Percentiles rank a stretch among this genome's conserved stretches.
phyloP scores from a whole-genome alignment of 2,888 invertebrate genomes.

The Athalia cordata region DNA sequence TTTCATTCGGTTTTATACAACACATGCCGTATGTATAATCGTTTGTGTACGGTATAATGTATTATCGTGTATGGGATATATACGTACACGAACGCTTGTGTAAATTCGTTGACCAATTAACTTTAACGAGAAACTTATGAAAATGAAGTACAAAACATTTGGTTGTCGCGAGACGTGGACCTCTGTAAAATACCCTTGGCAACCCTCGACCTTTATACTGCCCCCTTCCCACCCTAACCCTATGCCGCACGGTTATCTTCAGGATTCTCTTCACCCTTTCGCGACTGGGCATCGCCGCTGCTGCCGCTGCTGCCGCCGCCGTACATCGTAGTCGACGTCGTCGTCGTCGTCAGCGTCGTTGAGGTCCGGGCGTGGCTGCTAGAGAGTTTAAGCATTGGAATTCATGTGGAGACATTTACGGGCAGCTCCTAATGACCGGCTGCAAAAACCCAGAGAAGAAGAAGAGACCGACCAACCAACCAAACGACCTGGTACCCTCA shows the following conservation, averaged over 20 bases:
- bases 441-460: conserved; percentile 64
- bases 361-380: conserved; percentile 45
- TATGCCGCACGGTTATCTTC: neutral
- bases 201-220: conserved; percentile 16
- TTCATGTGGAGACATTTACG: conserved; percentile 73
- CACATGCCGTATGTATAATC: neutral
- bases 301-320: conserved; percentile 48
- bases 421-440: conserved; percentile 71
- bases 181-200: neutral
- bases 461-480: conserved; percentile 14
- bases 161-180: conserved; percentile 42
- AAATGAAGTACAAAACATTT: conserved; percentile 64
- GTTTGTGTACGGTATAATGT: neutral
- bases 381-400: conserved; percentile 67
- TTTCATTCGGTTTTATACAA: neutral
- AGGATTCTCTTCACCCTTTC: neutral
- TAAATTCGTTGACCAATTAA: conserved; percentile 56
- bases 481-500: conserved; percentile 12
- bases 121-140: conserved; percentile 62
- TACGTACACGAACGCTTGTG: conserved; percentile 8
- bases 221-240: conserved; percentile 45
- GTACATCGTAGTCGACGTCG: no score
- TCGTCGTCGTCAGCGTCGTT: conserved; percentile 46
- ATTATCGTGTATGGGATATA: conserved; percentile 15
- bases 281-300: conserved; percentile 44